Conservation (phyloP, 2,113 vertebrate species). For the Cheilinus undulatus region DNA sequence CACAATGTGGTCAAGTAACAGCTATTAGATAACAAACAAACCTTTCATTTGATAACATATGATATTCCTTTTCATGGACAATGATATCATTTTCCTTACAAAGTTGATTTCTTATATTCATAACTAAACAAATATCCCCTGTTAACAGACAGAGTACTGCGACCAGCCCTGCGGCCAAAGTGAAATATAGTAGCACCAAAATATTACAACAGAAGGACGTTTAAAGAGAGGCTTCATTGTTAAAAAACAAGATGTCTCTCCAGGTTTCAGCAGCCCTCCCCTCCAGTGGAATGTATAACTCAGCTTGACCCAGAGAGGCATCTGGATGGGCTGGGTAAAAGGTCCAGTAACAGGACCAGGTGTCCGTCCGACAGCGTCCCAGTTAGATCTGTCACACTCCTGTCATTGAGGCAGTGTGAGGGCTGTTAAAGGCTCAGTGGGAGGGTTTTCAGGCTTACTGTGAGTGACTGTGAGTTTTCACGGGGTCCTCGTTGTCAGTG, state of each 20-base stretch:
- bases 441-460: conserved; percentile 56
- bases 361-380: conserved; percentile 36
- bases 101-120: conserved; percentile 48
- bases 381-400: conserved; percentile 9
- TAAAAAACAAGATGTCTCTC: conserved; percentile 22
- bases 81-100: conserved; percentile 41
- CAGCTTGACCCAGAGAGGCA: conserved; percentile 39
- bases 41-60: conserved; percentile 51
- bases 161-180: conserved; percentile 69
- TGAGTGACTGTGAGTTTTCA: conserved; percentile 30
- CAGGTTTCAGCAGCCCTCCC: conserved; percentile 60
- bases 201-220: conserved; percentile 57
- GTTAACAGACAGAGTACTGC: conserved; percentile 52
- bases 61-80: conserved; percentile 53
- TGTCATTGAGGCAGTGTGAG: conserved; percentile 30
- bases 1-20: conserved; percentile 68
- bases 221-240: conserved; percentile 22
- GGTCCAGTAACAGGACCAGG: conserved; percentile 34
- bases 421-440: conserved; percentile 60
- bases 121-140: conserved; percentile 57
- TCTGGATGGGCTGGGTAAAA: conserved; percentile 29
- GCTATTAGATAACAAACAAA: conserved; percentile 54
- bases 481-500: conserved; percentile 83
- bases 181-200: conserved; percentile 79
- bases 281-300: conserved; percentile 76